These are phyloP conservation scores for Sander lucioperca DNA, from an alignment of 2,113 vertebrate genomes.

Conservation along the genomic window DNA sequence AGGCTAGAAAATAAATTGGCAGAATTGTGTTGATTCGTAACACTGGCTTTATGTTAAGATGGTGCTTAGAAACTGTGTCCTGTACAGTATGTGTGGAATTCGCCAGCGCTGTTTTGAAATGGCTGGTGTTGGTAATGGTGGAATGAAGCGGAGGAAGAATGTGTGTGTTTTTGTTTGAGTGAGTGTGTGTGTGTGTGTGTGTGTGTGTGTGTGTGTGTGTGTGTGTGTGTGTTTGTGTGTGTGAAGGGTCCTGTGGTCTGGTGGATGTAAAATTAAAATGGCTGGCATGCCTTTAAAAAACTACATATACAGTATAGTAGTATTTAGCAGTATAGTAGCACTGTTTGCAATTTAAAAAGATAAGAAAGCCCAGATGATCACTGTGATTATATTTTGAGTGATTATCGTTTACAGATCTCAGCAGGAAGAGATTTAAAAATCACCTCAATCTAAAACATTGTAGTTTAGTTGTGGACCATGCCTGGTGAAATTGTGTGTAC, in stretches of 20 bases:
- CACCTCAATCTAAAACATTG: not conserved
- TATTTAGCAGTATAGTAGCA: no score
- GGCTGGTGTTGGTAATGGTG: not conserved
- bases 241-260: not conserved
- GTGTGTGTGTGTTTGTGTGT: no score
- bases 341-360: not conserved
- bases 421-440: not conserved
- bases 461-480: not conserved
- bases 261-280: not conserved
- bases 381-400: not conserved
- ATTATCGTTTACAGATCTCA: not conserved
- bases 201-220: no score
- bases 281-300: no score
- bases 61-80: not conserved
- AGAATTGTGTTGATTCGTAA: no score
- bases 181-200: no score
- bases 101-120: not conserved
- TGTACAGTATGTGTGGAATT: no score
- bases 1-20: no score
- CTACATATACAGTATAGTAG: no score
- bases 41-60: not conserved
- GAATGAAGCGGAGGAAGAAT: no score
- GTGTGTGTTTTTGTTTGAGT: no score
- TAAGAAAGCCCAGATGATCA: not conserved
- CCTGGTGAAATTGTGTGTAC: not conserved